phyloP scores from a whole-genome alignment of 23 tunicate species.

The Trididemnum clinides region DNA sequence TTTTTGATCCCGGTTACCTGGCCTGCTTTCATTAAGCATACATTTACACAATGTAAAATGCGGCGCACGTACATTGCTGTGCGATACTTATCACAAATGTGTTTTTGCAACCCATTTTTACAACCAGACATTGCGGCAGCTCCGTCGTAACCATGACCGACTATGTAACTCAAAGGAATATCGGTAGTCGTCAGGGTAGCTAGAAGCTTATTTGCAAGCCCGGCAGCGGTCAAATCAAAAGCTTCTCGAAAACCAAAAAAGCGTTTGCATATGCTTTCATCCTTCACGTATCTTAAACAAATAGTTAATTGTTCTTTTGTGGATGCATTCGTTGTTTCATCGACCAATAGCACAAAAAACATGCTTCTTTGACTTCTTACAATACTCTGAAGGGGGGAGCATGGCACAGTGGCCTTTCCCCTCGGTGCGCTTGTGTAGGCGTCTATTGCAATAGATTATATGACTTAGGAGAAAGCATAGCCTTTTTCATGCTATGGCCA shows the following conservation, averaged over 20 bases:
- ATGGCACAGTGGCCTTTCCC: no score
- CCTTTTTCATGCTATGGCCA: no score
- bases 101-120: neutral
- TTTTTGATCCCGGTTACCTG: slow-evolving; percentile 17
- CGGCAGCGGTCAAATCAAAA: slow-evolving; percentile 7
- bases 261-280: slow-evolving; percentile 9
- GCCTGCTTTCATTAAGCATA: slow-evolving; percentile 15
- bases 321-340: neutral
- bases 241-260: slow-evolving; percentile 15
- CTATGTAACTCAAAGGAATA: neutral
- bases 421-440: no score
- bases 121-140: slow-evolving; percentile 15
- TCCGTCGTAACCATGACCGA: slow-evolving; percentile 21
- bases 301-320: neutral
- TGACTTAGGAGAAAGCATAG: no score
- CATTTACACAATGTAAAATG: slow-evolving; percentile 9
- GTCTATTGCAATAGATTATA: no score
- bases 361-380: neutral
- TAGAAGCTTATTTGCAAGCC: slow-evolving; percentile 16
- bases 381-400: no score
- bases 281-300: slow-evolving; percentile 16
- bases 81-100: slow-evolving; percentile 3
- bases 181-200: slow-evolving; percentile 9
- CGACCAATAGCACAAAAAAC: neutral
- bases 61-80: slow-evolving; percentile 12